Evolutionary conservation across 2,797 vertebrate genomes (phyloP).

Genomic region (Gila robusta): DNA sequence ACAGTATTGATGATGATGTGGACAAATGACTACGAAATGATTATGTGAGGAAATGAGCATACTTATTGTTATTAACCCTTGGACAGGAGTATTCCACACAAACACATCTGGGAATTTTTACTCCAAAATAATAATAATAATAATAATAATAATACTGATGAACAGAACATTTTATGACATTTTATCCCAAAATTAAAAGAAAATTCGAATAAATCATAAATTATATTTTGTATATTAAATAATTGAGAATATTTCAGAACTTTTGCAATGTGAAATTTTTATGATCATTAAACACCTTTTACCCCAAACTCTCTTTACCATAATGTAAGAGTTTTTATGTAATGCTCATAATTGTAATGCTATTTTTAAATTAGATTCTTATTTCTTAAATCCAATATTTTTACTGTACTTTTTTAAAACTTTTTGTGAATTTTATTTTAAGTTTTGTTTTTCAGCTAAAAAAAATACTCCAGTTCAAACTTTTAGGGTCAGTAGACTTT

Average conservation of each 20-base stretch:
- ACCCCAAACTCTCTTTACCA: not conserved
- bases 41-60: not conserved
- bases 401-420: not conserved
- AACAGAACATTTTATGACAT: not conserved
- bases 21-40: not conserved
- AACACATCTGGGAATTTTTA: not conserved
- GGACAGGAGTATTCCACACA: not conserved
- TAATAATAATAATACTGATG: not conserved
- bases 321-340: not conserved
- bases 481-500: not conserved
- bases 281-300: not conserved
- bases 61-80: not conserved
- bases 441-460: not conserved
- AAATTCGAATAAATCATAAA: not conserved
- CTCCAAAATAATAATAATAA: not conserved
- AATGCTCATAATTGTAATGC: not conserved
- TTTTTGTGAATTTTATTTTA: too few species aligned
- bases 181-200: not conserved
- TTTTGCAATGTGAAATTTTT: not conserved
- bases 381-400: not conserved
- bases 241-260: not conserved
- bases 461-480: not conserved
- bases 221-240: not conserved
- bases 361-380: not conserved
- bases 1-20: constrained; percentile 40